These are phyloP conservation scores for Pygmarrhopalites habei DNA, from an alignment of 1,140 invertebrate species.

Conservation along the genomic window DNA sequence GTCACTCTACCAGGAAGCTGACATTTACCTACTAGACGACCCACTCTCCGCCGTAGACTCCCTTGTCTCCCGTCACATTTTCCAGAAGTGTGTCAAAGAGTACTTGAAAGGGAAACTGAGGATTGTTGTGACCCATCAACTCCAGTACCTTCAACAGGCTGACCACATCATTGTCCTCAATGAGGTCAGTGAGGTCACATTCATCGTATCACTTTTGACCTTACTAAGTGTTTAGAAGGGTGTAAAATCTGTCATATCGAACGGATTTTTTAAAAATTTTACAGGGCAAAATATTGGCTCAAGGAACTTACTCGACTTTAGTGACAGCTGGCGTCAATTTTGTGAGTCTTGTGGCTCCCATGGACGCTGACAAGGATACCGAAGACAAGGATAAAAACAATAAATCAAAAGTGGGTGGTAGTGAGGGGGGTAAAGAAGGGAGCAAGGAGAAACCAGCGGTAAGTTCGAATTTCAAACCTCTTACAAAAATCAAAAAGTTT, in stretches of 20 bases:
- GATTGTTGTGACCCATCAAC: slow-evolving; percentile 47
- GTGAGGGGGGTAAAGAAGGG: no score
- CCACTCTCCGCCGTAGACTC: slow-evolving; percentile 51
- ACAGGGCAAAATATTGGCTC: slow-evolving; percentile 21
- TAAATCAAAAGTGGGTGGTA: no score
- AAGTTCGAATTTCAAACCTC: no score
- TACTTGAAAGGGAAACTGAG: slow-evolving; percentile 42
- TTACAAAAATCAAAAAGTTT: no score
- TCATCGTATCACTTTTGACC: no score
- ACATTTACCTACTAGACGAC: slow-evolving; percentile 52
- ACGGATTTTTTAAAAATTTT: no score
- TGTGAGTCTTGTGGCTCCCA: slow-evolving; percentile 28
- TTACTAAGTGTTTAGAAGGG: no score
- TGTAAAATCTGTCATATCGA: no score
- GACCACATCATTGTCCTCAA: slow-evolving; percentile 39
- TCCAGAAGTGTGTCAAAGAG: slow-evolving; percentile 44
- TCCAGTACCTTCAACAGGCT: slow-evolving; percentile 42
- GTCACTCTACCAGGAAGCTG: slow-evolving; percentile 51
- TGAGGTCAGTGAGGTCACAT: no score
- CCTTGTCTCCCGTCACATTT: slow-evolving; percentile 49
- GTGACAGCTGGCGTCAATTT: slow-evolving; percentile 27
- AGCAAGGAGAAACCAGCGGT: no score
- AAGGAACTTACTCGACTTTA: slow-evolving; percentile 24
- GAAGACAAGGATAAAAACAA: slow-evolving; percentile 2
- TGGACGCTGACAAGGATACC: slow-evolving; percentile 12